Percentiles rank a stretch among this genome's conserved stretches.
These are phyloP conservation scores for Rhizomys pruinosus DNA, from an alignment of 2,113 vertebrate genomes.

Conservation along the genomic window DNA sequence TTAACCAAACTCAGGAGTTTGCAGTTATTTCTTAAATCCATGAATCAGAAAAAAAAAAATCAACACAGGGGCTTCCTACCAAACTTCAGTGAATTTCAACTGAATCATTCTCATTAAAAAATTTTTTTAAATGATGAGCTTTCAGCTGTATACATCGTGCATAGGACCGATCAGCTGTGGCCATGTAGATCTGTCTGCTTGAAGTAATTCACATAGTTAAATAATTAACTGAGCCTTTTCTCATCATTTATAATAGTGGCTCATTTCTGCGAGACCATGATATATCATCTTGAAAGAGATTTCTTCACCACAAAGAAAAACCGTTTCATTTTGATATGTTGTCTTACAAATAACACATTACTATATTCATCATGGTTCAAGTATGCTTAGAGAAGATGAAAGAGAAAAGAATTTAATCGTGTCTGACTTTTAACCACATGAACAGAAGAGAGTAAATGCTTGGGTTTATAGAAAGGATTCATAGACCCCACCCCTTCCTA, in stretches of 20 bases:
- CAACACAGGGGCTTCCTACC: conserved; percentile 34
- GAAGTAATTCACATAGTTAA: neutral
- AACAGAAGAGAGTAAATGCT: neutral
- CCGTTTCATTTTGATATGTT: neutral
- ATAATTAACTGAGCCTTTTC: conserved; percentile 26
- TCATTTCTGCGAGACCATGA: neutral
- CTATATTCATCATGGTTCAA: neutral
- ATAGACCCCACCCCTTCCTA: neutral
- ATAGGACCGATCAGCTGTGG: neutral
- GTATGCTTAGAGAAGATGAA: neutral
- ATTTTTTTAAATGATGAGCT: neutral
- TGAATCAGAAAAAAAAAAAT: conserved; percentile 16
- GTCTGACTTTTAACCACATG: neutral
- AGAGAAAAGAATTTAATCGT: neutral
- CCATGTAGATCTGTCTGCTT: neutral
- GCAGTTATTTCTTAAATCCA: conserved; percentile 27
- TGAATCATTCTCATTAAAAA: neutral
- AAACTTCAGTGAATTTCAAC: conserved; percentile 54
- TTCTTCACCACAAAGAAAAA: conserved; percentile 46
- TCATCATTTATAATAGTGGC: neutral
- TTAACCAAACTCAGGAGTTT: conserved; percentile 40
- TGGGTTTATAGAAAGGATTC: neutral
- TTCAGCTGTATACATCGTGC: conserved; percentile 29
- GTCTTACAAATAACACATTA: conserved; percentile 33
- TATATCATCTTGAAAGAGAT: neutral